Evolutionary conservation across 2,888 invertebrate genomes (phyloP), one percentile per base, ranked within the genome.

Genomic region (Eutolmus rufibarbis): DNA sequence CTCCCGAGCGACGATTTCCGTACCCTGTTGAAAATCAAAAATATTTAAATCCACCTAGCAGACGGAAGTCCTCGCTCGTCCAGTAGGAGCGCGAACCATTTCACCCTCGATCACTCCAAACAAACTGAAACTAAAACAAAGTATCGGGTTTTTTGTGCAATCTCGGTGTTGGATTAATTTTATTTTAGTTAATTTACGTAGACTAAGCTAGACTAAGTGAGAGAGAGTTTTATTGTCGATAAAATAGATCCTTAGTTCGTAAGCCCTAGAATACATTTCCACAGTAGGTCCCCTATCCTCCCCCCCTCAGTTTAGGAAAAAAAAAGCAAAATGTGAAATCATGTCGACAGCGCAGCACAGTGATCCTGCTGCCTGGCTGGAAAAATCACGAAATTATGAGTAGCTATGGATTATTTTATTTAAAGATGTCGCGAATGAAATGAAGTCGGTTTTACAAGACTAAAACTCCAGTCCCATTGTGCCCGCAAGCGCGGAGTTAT

Each of bases 121-220:
- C 79, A 87, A 84, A 78, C 31, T 74, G 78, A 87, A 87, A 87
- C 77, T 78, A 77, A 85, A 87, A 87, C 87, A 85, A 84, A 87
- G 78, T 85, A 87, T 96, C 96, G 96, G 96, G 96, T 96, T 95
- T 94, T 94, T 95, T 96, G 96, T 96, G 96, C 96, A 96, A 96
- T 96, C 95, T 94, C 95, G 95, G 95, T 95, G 95, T 94, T 94
- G 95, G 87, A 86, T 85, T 85, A 85, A 85, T 74, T 85, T 85
- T 84, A 84, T 84, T 84, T 46, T 85, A 74, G 74, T 74, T 40
- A 74, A 46, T 66, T 66, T 66, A 66, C 66, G 12, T 66, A 66
- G 23, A 4, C 12, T 85, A 85, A 74, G 46, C 28, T 74, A 85
- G 40, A 14, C 28, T 85, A 85, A 85, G 46, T 46, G 43, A 85